Percentiles rank a stretch among this genome's conserved stretches.
Evolutionary conservation across 2,797 vertebrate genomes (phyloP).

Genomic region (Thaleichthys pacificus): DNA sequence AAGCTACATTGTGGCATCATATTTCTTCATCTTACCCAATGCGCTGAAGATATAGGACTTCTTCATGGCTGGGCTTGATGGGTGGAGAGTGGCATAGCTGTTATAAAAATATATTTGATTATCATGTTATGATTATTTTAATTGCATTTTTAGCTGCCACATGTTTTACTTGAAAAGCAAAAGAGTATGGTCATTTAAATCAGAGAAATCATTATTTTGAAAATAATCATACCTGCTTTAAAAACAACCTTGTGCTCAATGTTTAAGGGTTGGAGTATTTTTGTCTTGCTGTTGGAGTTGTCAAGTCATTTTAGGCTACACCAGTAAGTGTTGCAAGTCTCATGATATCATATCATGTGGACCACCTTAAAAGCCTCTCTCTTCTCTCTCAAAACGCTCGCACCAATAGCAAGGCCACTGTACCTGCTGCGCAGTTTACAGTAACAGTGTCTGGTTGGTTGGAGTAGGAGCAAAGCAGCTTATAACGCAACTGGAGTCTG

Average conservation of each 20-base stretch:
- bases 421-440: constrained; percentile 20
- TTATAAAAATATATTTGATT: no score
- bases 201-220: no score
- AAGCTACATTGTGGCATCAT: no score
- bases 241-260: background rate
- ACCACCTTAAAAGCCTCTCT: constrained; percentile 50
- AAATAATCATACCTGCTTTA: background rate
- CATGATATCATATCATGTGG: background rate
- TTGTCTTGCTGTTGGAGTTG: background rate
- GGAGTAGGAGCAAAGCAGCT: constrained; percentile 1
- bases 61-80: no score
- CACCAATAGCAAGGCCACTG: constrained; percentile 35
- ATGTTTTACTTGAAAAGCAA: no score
- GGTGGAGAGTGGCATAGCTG: background rate
- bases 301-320: background rate
- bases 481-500: constrained; percentile 30
- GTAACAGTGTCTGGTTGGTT: constrained; percentile 32
- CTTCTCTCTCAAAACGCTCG: constrained; percentile 42
- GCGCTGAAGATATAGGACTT: no score
- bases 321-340: constrained; percentile 3
- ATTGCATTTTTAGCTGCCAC: background rate
- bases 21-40: no score
- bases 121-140: background rate
- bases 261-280: background rate
- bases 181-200: no score